phyloP scores from a whole-genome alignment of 2,888 invertebrate species.

The Ophonus ardosiacus region DNA sequence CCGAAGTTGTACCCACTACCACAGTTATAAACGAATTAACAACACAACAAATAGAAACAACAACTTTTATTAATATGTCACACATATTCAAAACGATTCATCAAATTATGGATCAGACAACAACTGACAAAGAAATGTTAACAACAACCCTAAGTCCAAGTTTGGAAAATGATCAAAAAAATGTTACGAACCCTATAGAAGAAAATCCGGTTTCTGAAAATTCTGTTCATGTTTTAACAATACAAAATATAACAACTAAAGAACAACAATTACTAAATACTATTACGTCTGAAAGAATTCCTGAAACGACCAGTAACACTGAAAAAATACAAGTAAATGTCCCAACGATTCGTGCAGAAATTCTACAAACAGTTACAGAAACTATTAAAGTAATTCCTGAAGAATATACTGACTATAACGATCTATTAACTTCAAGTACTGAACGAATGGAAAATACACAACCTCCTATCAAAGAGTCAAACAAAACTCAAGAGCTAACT shows the following conservation, averaged over 20 bases:
- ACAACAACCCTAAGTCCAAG: constrained; percentile 74
- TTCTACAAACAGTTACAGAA: constrained; percentile 70
- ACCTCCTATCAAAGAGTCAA: constrained; percentile 54
- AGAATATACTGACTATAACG: constrained; percentile 60
- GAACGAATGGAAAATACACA: constrained; percentile 59
- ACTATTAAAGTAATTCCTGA: constrained; percentile 66
- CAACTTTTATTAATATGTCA: constrained; percentile 50
- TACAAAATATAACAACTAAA: constrained; percentile 29
- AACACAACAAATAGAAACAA: constrained; percentile 33
- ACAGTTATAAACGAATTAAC: not conserved
- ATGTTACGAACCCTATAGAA: constrained; percentile 77
- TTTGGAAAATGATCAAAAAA: constrained; percentile 77
- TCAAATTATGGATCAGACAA: constrained; percentile 69
- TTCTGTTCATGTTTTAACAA: constrained; percentile 68
- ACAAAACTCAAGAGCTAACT: constrained; percentile 65
- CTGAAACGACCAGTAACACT: constrained; percentile 16
- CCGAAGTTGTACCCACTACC: not conserved
- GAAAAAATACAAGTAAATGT: not conserved
- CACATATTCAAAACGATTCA: constrained; percentile 64
- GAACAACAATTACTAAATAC: constrained; percentile 31
- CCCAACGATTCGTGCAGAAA: constrained; percentile 70
- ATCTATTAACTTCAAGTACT: constrained; percentile 56
- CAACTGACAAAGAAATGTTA: constrained; percentile 62
- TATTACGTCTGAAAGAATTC: constrained; percentile 13
- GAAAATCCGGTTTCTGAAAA: constrained; percentile 70